These are phyloP conservation scores for Psittacula cyanocephala DNA, from an alignment of 2,113 vertebrate species.

Conservation along the genomic window DNA sequence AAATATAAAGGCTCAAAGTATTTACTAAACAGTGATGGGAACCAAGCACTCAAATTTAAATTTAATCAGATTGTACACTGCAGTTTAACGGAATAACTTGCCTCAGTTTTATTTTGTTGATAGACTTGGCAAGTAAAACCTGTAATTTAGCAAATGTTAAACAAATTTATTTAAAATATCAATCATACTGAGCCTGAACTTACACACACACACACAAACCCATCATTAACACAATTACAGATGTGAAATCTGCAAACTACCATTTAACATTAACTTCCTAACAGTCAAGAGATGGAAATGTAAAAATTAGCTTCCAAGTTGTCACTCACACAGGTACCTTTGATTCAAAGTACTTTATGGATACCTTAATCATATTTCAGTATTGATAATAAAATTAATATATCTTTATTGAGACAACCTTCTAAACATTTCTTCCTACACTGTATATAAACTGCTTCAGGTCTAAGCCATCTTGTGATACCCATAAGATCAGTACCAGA, in stretches of 20 bases:
- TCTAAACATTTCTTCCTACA: background rate
- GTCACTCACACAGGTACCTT: background rate
- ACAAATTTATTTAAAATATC: constrained; percentile 8
- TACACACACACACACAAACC: background rate
- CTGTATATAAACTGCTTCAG: background rate
- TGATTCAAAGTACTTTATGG: background rate
- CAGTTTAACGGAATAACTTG: background rate
- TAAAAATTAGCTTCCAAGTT: background rate
- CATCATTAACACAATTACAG: constrained; percentile 12
- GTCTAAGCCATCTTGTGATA: background rate
- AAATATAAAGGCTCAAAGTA: background rate
- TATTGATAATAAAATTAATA: background rate
- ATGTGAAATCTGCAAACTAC: background rate
- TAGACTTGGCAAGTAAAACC: background rate
- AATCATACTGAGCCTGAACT: background rate
- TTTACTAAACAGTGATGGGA: background rate
- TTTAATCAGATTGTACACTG: background rate
- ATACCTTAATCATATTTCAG: background rate
- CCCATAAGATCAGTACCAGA: background rate
- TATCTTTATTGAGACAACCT: background rate
- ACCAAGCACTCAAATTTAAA: background rate
- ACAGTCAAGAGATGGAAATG: background rate
- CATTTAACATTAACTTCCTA: background rate
- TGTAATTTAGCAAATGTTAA: background rate
- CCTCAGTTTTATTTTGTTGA: background rate